These are phyloP conservation scores for Drosophila diplacantha DNA, from an alignment of 2,888 invertebrate species.

Conservation along the genomic window DNA sequence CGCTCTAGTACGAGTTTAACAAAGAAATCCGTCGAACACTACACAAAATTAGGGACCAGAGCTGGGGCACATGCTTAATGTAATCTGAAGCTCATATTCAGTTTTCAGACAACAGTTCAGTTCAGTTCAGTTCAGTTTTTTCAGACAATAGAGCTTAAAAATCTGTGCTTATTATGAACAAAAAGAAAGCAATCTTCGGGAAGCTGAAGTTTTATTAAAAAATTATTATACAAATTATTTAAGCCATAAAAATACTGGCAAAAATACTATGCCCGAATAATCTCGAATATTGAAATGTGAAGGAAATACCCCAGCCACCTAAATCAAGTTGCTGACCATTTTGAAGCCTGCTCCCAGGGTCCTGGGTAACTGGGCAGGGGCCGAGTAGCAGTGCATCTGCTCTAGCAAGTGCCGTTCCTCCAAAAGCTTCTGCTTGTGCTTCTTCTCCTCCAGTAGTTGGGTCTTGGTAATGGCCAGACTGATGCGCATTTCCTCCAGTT, in stretches of 20 bases:
- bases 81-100: neutral
- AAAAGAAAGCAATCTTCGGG: neutral
- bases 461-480: slow-evolving; percentile 70
- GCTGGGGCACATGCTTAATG: too few species aligned
- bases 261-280: too few species aligned
- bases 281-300: too few species aligned
- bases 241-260: neutral
- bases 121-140: too few species aligned
- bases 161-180: neutral
- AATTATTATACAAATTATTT: too few species aligned
- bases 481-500: slow-evolving; percentile 71
- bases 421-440: slow-evolving; percentile 73
- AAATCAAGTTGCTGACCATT: slow-evolving; percentile 56
- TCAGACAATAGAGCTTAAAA: neutral
- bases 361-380: slow-evolving; percentile 72
- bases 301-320: neutral
- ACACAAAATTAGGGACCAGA: too few species aligned
- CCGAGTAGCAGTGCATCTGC: slow-evolving; percentile 77
- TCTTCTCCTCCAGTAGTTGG: slow-evolving; percentile 73
- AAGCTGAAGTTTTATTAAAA: too few species aligned
- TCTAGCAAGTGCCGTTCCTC: slow-evolving; percentile 75
- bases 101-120: neutral
- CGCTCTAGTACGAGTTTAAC: too few species aligned
- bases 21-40: too few species aligned
- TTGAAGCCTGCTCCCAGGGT: slow-evolving; percentile 75